Conservation (phyloP, 1,140 invertebrate species). For the Macrocentrus cingulum region DNA sequence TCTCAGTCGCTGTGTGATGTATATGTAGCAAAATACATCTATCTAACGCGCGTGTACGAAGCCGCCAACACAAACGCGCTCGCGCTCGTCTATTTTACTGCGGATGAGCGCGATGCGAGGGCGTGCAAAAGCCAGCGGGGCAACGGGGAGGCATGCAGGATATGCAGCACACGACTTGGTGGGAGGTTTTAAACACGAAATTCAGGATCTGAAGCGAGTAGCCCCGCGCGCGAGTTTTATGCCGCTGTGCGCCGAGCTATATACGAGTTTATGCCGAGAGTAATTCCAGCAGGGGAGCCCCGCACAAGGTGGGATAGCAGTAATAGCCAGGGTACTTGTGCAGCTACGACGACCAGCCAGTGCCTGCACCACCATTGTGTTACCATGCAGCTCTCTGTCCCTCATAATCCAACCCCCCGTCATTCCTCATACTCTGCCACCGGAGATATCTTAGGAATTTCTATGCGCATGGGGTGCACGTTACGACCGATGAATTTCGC, state of each 20-base stretch:
- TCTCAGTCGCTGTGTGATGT: too few species aligned
- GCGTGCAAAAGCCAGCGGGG: slow-evolving; percentile 1
- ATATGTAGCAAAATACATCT: slow-evolving; percentile 27
- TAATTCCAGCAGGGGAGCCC: slow-evolving; percentile 36
- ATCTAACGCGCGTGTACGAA: slow-evolving; percentile 35
- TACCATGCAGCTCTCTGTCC: background rate
- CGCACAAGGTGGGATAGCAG: too few species aligned
- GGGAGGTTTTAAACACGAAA: slow-evolving; percentile 40
- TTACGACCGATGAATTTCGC: slow-evolving; percentile 27
- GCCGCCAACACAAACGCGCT: slow-evolving; percentile 33
- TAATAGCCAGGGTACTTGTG: background rate
- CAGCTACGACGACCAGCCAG: background rate
- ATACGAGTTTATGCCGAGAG: slow-evolving; percentile 42
- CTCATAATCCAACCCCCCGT: background rate
- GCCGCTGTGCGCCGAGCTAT: slow-evolving; percentile 45
- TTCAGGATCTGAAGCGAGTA: slow-evolving; percentile 34
- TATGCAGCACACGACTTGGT: background rate
- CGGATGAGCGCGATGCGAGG: slow-evolving; percentile 28
- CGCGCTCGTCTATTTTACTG: slow-evolving; percentile 36
- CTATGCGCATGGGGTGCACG: slow-evolving; percentile 23
- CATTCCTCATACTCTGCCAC: background rate
- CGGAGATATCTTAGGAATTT: slow-evolving; percentile 33
- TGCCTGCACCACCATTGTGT: background rate
- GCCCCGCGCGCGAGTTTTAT: slow-evolving; percentile 47
- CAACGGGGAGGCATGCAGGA: background rate